Base-by-base conservation (phyloP, 2,888 invertebrate genomes). In the Leptinotarsa peninsularis region DNA sequence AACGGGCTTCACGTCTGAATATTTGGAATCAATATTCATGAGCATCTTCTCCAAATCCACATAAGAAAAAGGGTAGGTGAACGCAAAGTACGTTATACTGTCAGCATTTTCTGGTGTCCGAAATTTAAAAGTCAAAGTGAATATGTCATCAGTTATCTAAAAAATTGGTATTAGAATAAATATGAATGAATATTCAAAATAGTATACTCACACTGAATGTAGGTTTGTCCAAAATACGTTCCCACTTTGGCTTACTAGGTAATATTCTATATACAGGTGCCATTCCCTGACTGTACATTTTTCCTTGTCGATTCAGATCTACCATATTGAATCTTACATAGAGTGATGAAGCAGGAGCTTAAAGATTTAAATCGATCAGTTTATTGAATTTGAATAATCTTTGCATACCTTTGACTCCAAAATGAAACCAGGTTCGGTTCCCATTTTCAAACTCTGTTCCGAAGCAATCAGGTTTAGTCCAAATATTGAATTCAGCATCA, bases 401-500 rank as follows among this genome's bases (percentile, higher is more conserved):
- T 58, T 81, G 3, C 17, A 10, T 89, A 89, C 93, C 89, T 89
- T 88, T 89, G 69, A 97, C 89, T 13, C 95, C 96, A 88, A 97
- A 97, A 88, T 96, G 94, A 89, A 97, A 97, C 97, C 97, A 97
- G 1, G 97, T 96, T 79, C 96, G 91, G 87, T 96, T 96, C 70
- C 93, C 94, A 90, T 96, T 97, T 88, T 96, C 95, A 90, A 92
- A 96, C 83, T 93, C 93, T 0, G 96, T 96, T 33, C 95, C 96
- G 63, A 91, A 93, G 89, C 96, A 96, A 88, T 97, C 97, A 0
- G 96, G 96, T 83, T 93, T 92, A 1, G 96, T 97, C 97, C 97
- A 97, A 68, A 97, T 88, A 87, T 96, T 96, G 86, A 95, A 96
- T 88, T 96, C 96, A 88, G 92, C 93, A 85, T 94, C 94, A 4